Evolutionary conservation across 1,140 invertebrate genomes (phyloP).

Genomic region (Centruroides sculpturatus): DNA sequence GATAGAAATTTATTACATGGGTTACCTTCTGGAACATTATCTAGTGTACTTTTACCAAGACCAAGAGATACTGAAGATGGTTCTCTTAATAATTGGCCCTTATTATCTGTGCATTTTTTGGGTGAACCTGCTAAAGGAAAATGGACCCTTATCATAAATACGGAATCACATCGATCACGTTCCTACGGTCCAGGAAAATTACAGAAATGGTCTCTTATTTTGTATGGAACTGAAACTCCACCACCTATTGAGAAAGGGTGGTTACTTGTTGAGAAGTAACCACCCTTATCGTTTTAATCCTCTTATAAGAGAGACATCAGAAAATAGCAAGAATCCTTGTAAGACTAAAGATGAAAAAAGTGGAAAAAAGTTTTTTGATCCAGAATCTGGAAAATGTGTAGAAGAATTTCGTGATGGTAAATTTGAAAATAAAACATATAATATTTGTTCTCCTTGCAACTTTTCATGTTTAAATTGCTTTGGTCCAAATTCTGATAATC

Average conservation of each 20-base stretch:
- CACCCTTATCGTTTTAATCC: not conserved
- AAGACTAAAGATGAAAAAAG: no score
- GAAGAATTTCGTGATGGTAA: conserved; percentile 1
- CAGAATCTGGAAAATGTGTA: not conserved
- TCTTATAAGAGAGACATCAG: not conserved
- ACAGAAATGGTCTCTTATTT: conserved; percentile 16
- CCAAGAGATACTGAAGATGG: conserved; percentile 87
- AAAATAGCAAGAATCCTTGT: not conserved
- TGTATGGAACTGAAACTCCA: conserved; percentile 15
- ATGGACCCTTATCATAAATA: conserved; percentile 51
- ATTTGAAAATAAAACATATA: conserved; percentile 33
- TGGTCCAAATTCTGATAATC: conserved; percentile 46
- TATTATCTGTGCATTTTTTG: conserved; percentile 99
- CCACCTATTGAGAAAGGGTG: no score
- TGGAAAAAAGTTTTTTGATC: no score
- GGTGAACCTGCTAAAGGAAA: conserved; percentile 90
- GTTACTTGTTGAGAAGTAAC: not conserved
- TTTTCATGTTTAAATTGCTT: conserved; percentile 53
- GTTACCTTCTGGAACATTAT: conserved; percentile 92
- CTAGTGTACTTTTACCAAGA: conserved; percentile 61
- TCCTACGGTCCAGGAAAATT: conserved; percentile 7
- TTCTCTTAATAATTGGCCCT: conserved; percentile 98
- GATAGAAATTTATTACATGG: no score
- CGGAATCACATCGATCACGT: no score
- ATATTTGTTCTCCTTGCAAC: conserved; percentile 50